Conservation (phyloP, 2,113 vertebrate species). For the Monopterus albus region DNA sequence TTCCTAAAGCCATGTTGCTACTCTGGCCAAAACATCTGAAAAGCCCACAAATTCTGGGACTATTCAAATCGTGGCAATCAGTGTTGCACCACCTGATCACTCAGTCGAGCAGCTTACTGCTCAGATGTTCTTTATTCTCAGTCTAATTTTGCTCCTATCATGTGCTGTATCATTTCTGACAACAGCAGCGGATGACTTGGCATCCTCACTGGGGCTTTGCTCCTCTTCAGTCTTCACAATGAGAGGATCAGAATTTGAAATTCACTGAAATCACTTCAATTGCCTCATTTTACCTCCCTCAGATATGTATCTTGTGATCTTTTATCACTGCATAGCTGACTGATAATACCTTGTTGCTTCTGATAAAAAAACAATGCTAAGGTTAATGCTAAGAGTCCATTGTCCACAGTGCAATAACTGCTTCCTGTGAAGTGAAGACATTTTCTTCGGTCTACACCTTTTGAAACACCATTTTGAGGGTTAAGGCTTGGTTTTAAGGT, state of each 20-base stretch:
- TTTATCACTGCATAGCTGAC: constrained; percentile 8
- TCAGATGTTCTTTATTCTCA: constrained; percentile 35
- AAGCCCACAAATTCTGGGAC: background rate
- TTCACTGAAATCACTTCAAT: constrained; percentile 31
- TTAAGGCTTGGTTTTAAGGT: too few species aligned
- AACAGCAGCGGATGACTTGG: constrained; percentile 11
- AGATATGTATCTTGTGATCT: constrained; percentile 21
- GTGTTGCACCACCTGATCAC: constrained; percentile 21
- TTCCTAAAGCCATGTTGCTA: background rate
- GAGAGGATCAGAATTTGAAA: constrained; percentile 21
- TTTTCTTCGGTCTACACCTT: too few species aligned
- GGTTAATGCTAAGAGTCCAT: constrained; percentile 29
- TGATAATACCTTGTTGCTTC: background rate
- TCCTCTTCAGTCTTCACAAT: background rate
- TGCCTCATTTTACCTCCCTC: constrained; percentile 2
- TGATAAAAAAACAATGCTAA: constrained; percentile 11
- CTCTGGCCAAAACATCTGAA: background rate
- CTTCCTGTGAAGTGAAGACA: too few species aligned
- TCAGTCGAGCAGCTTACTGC: constrained; percentile 23
- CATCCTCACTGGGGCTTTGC: background rate
- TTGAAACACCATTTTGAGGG: too few species aligned
- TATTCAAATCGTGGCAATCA: constrained; percentile 6
- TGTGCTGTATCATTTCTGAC: constrained; percentile 30
- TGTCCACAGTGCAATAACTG: constrained; percentile 13
- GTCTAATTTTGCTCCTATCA: constrained; percentile 27